phyloP scores from a whole-genome alignment of 2,797 vertebrate species.

The Pteropus rufus region DNA sequence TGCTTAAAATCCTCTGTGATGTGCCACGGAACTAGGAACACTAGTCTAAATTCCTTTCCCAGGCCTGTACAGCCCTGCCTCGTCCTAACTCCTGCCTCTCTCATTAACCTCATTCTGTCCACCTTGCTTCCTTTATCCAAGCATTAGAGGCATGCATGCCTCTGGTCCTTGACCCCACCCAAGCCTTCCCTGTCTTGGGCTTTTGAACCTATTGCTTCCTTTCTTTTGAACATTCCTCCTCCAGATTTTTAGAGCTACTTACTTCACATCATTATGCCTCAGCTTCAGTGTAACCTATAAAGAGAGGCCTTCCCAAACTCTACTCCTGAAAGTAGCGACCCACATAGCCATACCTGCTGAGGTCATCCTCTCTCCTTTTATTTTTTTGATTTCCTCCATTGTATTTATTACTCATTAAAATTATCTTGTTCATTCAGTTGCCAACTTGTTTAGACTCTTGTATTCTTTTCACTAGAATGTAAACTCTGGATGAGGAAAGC shows the following conservation, averaged over 20 bases:
- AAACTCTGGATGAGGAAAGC: background rate
- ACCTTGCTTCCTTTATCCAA: background rate
- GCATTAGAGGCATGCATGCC: background rate
- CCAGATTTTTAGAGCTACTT: background rate
- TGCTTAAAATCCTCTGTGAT: background rate
- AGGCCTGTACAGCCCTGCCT: background rate
- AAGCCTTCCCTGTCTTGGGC: background rate
- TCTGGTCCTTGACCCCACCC: background rate
- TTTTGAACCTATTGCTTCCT: background rate
- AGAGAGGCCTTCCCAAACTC: background rate
- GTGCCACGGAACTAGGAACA: background rate
- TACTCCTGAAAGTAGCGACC: background rate
- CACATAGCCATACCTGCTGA: no score
- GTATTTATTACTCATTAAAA: background rate
- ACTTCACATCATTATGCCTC: background rate
- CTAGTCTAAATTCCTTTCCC: background rate
- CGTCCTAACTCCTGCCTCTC: background rate
- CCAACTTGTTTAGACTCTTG: background rate
- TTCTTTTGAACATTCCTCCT: background rate
- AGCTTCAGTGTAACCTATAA: background rate
- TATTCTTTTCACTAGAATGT: background rate
- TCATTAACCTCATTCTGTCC: background rate
- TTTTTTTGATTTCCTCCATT: background rate
- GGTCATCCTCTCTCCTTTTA: background rate
- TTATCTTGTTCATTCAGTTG: background rate